Conservation (phyloP, 2,888 invertebrate genomes). For the Sminthurides aquaticus region DNA sequence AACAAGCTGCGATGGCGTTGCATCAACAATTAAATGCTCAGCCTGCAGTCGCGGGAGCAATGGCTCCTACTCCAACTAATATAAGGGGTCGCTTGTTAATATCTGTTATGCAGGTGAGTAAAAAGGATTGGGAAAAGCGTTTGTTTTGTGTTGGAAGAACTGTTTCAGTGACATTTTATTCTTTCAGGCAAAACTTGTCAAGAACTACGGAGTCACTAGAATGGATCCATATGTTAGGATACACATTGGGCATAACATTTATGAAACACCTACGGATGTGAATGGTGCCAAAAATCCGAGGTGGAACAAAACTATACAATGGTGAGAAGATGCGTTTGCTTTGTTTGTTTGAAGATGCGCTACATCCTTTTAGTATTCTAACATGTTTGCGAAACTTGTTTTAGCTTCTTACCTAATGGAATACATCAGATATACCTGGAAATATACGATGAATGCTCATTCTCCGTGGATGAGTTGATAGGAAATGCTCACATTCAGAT, state of each 20-base stretch:
- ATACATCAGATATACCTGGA: slow-evolving; percentile 83
- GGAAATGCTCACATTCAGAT: slow-evolving; percentile 89
- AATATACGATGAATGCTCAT: slow-evolving; percentile 94
- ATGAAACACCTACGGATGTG: slow-evolving; percentile 89
- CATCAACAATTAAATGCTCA: slow-evolving; percentile 40
- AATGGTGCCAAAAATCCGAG: slow-evolving; percentile 91
- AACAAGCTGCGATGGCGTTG: slow-evolving; percentile 60
- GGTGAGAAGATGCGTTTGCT: slow-evolving; percentile 51
- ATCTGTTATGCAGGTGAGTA: slow-evolving; percentile 66
- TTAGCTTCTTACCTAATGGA: slow-evolving; percentile 75
- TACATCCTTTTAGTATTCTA: not conserved
- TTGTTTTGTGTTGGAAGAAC: slow-evolving; percentile 1
- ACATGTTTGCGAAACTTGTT: not conserved
- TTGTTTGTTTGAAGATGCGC: not conserved
- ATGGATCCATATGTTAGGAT: slow-evolving; percentile 96
- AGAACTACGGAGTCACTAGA: slow-evolving; percentile 87
- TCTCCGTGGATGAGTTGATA: slow-evolving; percentile 90
- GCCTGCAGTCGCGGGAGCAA: slow-evolving; percentile 21
- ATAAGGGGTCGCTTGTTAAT: slow-evolving; percentile 67
- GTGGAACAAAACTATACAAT: slow-evolving; percentile 92
- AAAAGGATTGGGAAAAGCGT: not conserved
- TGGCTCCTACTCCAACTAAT: slow-evolving; percentile 46
- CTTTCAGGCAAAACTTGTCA: slow-evolving; percentile 70
- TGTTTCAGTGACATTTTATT: not conserved
- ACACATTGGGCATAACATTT: slow-evolving; percentile 85